These are phyloP conservation scores for Simalia tracyae DNA, from an alignment of 2,797 vertebrate genomes.

Conservation along the genomic window DNA sequence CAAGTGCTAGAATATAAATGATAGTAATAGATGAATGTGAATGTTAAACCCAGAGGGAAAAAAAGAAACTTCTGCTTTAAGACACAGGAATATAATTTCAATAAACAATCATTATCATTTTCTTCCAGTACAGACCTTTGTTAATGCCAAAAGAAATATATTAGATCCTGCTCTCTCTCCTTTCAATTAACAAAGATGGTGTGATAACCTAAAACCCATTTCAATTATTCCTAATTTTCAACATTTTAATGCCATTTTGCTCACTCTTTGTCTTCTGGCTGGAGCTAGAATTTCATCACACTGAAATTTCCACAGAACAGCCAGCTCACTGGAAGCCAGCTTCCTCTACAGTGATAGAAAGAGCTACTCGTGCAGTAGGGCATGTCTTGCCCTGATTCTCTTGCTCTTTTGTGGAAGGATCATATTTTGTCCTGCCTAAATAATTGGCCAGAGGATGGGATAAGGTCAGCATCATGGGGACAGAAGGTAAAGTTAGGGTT, in stretches of 20 bases:
- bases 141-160: not conserved
- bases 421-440: not conserved
- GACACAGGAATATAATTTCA: not conserved
- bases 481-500: not conserved
- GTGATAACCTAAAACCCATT: not conserved
- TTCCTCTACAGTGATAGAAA: not conserved
- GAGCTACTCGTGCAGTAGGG: not conserved
- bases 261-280: not conserved
- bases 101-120: not conserved
- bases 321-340: not conserved
- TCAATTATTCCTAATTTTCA: not conserved
- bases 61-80: not conserved
- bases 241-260: not conserved
- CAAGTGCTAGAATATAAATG: not conserved
- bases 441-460: not conserved
- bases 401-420: not conserved
- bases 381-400: not conserved
- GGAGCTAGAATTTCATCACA: not conserved
- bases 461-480: not conserved
- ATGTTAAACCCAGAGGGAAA: not conserved
- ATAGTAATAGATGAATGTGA: not conserved
- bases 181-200: not conserved
- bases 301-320: not conserved
- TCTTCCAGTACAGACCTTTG: not conserved
- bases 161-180: not conserved